Base-by-base conservation (phyloP, 2,888 invertebrate species). In the Tipula vernalis region DNA sequence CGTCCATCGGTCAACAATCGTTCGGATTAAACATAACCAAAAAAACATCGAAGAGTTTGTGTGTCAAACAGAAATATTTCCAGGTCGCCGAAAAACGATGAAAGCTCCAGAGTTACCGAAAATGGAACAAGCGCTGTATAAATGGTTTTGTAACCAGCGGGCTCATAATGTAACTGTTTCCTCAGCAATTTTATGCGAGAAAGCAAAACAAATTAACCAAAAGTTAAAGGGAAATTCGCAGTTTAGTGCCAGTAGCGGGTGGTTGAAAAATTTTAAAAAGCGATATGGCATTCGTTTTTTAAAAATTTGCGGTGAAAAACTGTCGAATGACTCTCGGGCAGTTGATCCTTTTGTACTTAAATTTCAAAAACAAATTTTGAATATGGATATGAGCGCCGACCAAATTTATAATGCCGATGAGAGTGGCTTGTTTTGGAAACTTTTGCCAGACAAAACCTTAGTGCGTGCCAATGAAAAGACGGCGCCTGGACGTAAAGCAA, bases 361-460 rank as follows among this genome's bases (percentile, higher is more conserved):
- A 71, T 39, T 88, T 10, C 18, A 44, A 28, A 42, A 87, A 13
- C 83, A 44, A 15, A 10, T 86, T 8, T 41, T 41, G n/a, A n/a
- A n/a, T n/a, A n/a, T n/a, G n/a, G n/a, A n/a, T n/a, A n/a, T n/a
- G n/a, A 12, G 8, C 57, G 71, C 57, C 5, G 87, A 88, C 10
- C 88, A 88, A 87, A 87, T 88, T 18, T 88, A 88, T 57, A 87
- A 88, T 47, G 88, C 87, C 10, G 87, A 87, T 8, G 88, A 88
- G 44, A 87, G 87, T 4, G 87, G 87, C 36, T 86, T 88, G 28
- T 88, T 87, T 51, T 88, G 88, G 88, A 88, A 87, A 85, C 42
- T 88, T 36, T 86, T 88, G 36, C 88, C 88, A 5, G 86, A 87
- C 84, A 87, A 88, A 12, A 87, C 86, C 5, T 86, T 86, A 42